phyloP scores from a whole-genome alignment of 2,888 invertebrate genomes.

The Meteorus cinctellus region DNA sequence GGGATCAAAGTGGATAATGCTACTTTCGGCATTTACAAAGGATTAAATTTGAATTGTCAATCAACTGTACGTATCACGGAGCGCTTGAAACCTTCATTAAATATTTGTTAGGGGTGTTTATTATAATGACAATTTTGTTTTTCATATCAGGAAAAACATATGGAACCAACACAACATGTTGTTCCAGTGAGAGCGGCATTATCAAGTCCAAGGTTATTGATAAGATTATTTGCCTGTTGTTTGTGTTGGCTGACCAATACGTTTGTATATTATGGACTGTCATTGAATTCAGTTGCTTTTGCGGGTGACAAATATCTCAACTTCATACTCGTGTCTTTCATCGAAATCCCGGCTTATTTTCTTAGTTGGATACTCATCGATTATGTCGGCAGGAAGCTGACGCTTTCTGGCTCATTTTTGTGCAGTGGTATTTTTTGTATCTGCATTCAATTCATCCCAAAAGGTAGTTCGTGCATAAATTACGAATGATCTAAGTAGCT shows the following conservation, averaged over 20 bases:
- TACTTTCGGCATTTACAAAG: conserved; percentile 73
- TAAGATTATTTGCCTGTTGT: conserved; percentile 79
- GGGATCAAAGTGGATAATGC: conserved; percentile 76
- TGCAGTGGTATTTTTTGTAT: conserved; percentile 79
- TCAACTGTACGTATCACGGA: conserved; percentile 48
- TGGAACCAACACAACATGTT: neutral
- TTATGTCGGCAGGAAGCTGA: conserved; percentile 74
- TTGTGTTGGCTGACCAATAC: conserved; percentile 87
- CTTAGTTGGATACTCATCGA: conserved; percentile 79
- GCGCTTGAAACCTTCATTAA: neutral
- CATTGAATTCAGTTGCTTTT: conserved; percentile 84
- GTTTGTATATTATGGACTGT: conserved; percentile 87
- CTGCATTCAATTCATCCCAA: conserved; percentile 77
- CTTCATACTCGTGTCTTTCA: conserved; percentile 80
- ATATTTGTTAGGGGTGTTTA: neutral
- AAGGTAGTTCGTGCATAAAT: conserved; percentile 71
- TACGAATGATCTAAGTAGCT: neutral
- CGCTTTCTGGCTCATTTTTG: conserved; percentile 78
- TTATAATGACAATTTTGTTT: neutral
- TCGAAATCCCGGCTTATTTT: conserved; percentile 85
- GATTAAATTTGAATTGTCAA: conserved; percentile 53
- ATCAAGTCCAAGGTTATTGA: conserved; percentile 75
- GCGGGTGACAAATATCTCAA: conserved; percentile 85
- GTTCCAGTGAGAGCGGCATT: conserved; percentile 73
- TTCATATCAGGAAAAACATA: neutral